Percentiles rank a stretch among this genome's conserved stretches.
phyloP scores from a whole-genome alignment of 2,797 vertebrate species.

The Muscicapa striata region DNA sequence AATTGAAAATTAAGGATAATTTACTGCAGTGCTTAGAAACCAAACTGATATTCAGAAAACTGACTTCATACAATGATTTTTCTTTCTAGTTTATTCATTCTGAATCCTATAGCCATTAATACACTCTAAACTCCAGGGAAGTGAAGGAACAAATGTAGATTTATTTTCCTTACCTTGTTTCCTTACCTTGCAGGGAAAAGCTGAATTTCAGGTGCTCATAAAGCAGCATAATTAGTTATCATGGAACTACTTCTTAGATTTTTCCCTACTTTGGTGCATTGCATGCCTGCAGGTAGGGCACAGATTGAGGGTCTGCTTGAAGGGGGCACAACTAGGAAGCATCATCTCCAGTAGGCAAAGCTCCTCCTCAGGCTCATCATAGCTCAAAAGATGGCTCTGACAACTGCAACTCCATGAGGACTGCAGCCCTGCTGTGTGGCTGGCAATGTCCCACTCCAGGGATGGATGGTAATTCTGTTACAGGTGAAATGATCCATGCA shows the following conservation, averaged over 20 bases:
- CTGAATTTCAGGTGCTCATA: slow-evolving; percentile 7
- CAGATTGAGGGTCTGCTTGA: not conserved
- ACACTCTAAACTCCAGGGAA: slow-evolving; percentile 47
- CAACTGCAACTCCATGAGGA: not conserved
- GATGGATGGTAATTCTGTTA: not conserved
- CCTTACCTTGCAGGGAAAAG: not conserved
- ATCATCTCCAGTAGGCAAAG: not conserved
- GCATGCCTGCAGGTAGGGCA: not conserved
- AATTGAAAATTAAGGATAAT: slow-evolving; percentile 66
- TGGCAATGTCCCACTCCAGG: not conserved
- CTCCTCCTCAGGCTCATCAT: not conserved
- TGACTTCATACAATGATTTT: slow-evolving; percentile 68
- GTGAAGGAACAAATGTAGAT: not conserved
- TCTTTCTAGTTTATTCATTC: slow-evolving; percentile 70
- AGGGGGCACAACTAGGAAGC: not conserved
- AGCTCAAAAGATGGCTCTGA: not conserved
- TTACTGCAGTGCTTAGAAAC: slow-evolving; percentile 67
- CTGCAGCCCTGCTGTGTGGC: not conserved
- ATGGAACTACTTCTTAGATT: not conserved
- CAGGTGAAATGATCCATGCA: not conserved
- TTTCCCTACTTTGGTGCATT: rapidly evolving
- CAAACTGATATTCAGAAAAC: slow-evolving; percentile 70
- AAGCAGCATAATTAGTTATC: slow-evolving; percentile 15
- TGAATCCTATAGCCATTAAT: slow-evolving; percentile 59
- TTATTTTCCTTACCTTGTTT: slow-evolving; percentile 51